Base-by-base conservation (phyloP, 2,113 vertebrate genomes). In the Lepidothrix coronata region DNA sequence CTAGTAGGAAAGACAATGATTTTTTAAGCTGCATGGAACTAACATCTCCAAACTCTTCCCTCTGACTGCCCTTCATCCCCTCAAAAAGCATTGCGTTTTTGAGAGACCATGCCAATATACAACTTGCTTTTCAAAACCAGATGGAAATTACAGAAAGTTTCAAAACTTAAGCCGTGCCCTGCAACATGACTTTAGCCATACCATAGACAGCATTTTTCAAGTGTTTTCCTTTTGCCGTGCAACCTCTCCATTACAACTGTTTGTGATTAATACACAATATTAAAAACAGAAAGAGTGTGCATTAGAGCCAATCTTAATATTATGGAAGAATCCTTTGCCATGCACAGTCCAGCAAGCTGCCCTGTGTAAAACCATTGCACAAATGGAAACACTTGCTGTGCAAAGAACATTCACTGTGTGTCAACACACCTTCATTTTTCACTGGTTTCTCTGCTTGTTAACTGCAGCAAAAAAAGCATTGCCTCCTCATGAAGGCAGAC, bases 261-360 rank as follows among this genome's bases (percentile, higher is more conserved):
- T 96, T 65, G 61, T 92, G 57, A 93, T 92, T 96, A 91, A 93
- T 49, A 75, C 23, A 39, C 4, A 52, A 48, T 90, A 91, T 88
- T 91, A 92, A 86, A 94, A 95, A 58, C 68, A 95, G 70, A 90
- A 41, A 37, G 49, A 79, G 59, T 5, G 31, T 86, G 70, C 54
- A 87, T 18, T 9, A 87, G 35, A 75, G 62, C 58, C 76, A 58
- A 2, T 44, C 62, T 70, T 39, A 51, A 27, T 11, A 46, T 27
- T 52, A 57, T 4, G 21, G 76, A 93, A 95, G 85, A 91, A 91
- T 31, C 37, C 41, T 78, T 41, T 6, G 3, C 39, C 8, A 2
- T 49, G 46, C 83, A 80, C 17, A 57, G 54, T 63, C 79, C 79
- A 84, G 65, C n/a, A 78, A 81, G 44, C 72, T 75, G 51, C 63